phyloP scores from a whole-genome alignment of 2,113 vertebrate genomes.

The Pseudonaja textilis region DNA sequence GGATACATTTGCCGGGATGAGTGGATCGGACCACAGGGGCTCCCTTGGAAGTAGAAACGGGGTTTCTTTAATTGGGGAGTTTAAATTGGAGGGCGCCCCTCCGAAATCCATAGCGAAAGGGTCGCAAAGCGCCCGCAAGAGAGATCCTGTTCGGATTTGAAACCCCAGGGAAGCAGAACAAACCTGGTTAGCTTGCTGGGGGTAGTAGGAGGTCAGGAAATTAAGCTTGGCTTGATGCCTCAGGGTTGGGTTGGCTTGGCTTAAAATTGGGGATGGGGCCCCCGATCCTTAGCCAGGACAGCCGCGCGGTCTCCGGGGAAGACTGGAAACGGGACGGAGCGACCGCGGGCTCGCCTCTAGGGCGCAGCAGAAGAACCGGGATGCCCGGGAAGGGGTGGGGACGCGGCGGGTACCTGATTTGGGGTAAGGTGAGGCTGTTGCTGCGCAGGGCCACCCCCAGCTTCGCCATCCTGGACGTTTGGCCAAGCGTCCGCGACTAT shows the following conservation, averaged over 20 bases:
- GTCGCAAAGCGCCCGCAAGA: neutral
- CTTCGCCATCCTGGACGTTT: neutral
- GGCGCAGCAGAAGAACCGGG: neutral
- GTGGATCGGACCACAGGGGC: neutral
- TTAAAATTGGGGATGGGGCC: neutral
- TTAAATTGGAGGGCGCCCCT: neutral
- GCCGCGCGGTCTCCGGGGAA: neutral
- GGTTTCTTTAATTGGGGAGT: neutral
- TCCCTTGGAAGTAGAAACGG: neutral
- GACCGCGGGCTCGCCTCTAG: neutral
- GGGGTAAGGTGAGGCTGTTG: neutral
- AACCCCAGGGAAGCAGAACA: neutral
- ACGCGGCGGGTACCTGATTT: neutral
- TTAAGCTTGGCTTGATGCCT: neutral
- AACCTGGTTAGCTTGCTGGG: neutral
- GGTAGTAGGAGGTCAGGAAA: neutral
- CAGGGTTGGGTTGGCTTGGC: neutral
- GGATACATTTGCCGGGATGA: neutral
- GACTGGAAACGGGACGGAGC: neutral
- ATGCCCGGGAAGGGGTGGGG: neutral
- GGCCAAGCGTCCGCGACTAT: neutral
- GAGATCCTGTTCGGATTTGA: neutral
- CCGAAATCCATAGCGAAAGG: neutral
- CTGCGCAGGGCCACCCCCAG: neutral
- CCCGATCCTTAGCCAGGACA: neutral